These are phyloP conservation scores for Porites lutea DNA, from an alignment of 64 coral and sea anemone species.

Conservation along the genomic window DNA sequence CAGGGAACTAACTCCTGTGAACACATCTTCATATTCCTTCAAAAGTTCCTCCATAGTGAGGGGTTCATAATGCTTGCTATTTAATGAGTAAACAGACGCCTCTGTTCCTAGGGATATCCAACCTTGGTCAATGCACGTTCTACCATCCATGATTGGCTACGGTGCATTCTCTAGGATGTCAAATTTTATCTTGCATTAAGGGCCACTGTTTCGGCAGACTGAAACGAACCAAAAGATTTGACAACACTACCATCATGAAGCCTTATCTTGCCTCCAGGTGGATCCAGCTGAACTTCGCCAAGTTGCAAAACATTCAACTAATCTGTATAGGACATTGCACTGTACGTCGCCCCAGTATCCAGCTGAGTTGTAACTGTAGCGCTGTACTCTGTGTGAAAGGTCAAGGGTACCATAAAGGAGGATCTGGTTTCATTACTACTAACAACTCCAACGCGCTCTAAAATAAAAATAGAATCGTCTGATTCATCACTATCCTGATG, in stretches of 20 bases:
- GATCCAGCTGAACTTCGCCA: not conserved
- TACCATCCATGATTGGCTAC: conserved; percentile 6
- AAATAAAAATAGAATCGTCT: not conserved
- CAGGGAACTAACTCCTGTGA: not conserved
- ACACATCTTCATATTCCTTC: too few relatives aligned
- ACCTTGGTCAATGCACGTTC: too few relatives aligned
- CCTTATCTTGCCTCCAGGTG: conserved; percentile 30
- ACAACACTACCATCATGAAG: conserved; percentile 3
- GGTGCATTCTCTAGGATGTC: not conserved
- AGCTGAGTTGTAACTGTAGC: not conserved
- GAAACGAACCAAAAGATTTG: not conserved
- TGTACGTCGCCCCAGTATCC: not conserved
- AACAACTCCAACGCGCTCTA: conserved; percentile 25
- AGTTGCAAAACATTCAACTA: not conserved
- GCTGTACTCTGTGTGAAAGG: not conserved
- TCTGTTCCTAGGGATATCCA: too few relatives aligned
- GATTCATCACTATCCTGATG: not conserved
- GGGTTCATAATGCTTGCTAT: not conserved
- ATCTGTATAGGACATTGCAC: conserved; percentile 2
- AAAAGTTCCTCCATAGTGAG: not conserved
- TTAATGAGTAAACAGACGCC: not conserved
- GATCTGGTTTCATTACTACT: not conserved
- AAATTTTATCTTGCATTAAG: too few relatives aligned
- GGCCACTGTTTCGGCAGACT: too few relatives aligned
- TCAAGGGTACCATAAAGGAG: not conserved